phyloP scores from a whole-genome alignment of 2,888 invertebrate genomes.

The Liodrosophila aerea region DNA sequence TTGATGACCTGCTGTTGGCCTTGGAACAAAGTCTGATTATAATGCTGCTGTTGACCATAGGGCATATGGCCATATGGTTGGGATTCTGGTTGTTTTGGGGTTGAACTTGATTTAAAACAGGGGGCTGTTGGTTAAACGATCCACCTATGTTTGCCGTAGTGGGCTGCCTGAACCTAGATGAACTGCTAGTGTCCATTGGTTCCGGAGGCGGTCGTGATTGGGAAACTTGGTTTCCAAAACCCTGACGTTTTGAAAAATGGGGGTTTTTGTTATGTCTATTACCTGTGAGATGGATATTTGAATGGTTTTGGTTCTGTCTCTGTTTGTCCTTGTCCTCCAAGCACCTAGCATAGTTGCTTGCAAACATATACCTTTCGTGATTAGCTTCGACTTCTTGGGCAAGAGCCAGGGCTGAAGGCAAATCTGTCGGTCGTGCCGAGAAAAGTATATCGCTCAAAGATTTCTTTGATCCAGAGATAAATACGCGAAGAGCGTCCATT shows the following conservation, averaged over 20 bases:
- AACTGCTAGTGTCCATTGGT: conserved; percentile 1
- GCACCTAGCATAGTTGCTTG: not conserved
- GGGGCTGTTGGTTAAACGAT: not conserved
- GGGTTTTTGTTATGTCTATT: not conserved
- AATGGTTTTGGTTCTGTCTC: not conserved
- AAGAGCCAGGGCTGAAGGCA: conserved; percentile 1
- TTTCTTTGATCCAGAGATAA: not conserved
- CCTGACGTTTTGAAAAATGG: not conserved
- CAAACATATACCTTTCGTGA: conserved; percentile 3
- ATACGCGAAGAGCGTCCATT: conserved; percentile 1
- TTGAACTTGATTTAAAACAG: not conserved
- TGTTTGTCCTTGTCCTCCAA: not conserved
- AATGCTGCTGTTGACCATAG: not conserved
- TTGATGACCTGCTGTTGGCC: not conserved
- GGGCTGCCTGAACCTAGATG: conserved; percentile 3
- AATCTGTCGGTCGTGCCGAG: conserved; percentile 1
- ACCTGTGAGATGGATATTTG: not conserved
- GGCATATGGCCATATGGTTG: not conserved
- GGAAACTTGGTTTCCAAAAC: no score
- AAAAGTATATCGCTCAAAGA: not conserved
- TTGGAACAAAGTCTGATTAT: not conserved
- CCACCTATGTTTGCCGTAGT: not conserved
- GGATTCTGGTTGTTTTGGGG: not conserved
- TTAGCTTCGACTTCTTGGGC: conserved; percentile 3
- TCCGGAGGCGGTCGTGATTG: not conserved